Evolutionary conservation across 2,888 invertebrate species (phyloP).

Genomic region (Morpho helenor): DNA sequence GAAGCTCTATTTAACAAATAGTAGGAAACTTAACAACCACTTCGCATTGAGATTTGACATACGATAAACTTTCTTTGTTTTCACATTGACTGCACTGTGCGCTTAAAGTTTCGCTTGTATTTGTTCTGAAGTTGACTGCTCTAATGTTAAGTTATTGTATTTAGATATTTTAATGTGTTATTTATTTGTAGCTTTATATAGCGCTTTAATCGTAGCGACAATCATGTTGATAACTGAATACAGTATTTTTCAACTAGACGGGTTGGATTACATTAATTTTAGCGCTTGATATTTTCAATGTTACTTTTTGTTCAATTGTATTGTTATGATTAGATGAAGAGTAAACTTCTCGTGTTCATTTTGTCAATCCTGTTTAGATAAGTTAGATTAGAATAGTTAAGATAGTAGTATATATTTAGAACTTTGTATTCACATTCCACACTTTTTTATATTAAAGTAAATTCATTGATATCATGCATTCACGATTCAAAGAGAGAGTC

Average conservation of each 20-base stretch:
- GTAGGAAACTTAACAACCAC: conserved; percentile 1
- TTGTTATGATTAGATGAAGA: conserved; percentile 29
- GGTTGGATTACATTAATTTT: conserved; percentile 58
- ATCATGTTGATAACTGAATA: conserved; percentile 46
- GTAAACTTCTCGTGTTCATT: conserved; percentile 51
- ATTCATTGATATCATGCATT: conserved; percentile 39
- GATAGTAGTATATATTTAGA: conserved; percentile 31
- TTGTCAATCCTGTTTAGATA: conserved; percentile 41
- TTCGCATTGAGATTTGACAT: conserved; percentile 12
- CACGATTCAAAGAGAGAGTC: conserved; percentile 60
- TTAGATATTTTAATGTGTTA: conserved; percentile 77
- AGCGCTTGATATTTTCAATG: conserved; percentile 43
- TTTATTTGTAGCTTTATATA: conserved; percentile 77
- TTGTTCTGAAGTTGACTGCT: conserved; percentile 70
- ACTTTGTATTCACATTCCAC: conserved; percentile 51
- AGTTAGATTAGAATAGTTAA: conserved; percentile 23
- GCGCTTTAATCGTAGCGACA: conserved; percentile 62
- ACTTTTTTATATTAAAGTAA: conserved; percentile 25
- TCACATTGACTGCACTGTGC: conserved; percentile 14
- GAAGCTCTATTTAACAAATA: conserved; percentile 10
- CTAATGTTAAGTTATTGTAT: conserved; percentile 77
- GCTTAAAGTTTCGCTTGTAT: conserved; percentile 34
- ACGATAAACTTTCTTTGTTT: conserved; percentile 13
- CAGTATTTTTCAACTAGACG: conserved; percentile 63
- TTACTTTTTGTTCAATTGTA: conserved; percentile 26